A percentile compares a stretch with the other conserved stretches of the same genome.
phyloP scores from a whole-genome alignment of 30 jellyfish, hydroid and myxozoan genomes.

The Sanderia malayensis region DNA sequence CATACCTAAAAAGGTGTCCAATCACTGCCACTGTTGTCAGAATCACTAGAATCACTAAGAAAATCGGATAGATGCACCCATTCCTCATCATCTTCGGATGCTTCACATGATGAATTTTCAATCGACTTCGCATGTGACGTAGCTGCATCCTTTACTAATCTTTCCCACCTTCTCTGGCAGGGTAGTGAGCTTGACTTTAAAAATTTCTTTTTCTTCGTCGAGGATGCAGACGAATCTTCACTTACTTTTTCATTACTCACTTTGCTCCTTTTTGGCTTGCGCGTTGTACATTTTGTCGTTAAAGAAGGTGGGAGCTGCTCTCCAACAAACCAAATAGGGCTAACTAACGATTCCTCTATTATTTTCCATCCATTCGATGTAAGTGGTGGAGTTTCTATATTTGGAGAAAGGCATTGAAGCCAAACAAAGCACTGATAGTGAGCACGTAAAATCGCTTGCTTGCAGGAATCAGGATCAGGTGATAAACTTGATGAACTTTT shows the following conservation, averaged over 20 bases:
- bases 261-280: neutral
- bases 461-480: neutral
- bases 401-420: neutral
- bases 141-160: neutral
- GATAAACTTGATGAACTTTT: neutral
- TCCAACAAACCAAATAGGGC: neutral
- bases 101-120: neutral
- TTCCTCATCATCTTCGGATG: neutral
- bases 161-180: neutral
- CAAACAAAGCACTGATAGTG: neutral
- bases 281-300: neutral
- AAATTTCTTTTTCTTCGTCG: neutral
- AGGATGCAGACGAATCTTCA: neutral
- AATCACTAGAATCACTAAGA: neutral
- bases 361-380: neutral
- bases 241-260: neutral
- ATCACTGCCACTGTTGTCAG: neutral
- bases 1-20: neutral
- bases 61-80: neutral
- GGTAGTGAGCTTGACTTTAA: neutral
- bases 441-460: neutral
- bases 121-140: neutral
- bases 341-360: neutral
- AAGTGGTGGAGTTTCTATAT: neutral
- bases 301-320: constrained; percentile 4